Evolutionary conservation across 2,797 vertebrate genomes (phyloP).

Genomic region (Sebastes iracundus): DNA sequence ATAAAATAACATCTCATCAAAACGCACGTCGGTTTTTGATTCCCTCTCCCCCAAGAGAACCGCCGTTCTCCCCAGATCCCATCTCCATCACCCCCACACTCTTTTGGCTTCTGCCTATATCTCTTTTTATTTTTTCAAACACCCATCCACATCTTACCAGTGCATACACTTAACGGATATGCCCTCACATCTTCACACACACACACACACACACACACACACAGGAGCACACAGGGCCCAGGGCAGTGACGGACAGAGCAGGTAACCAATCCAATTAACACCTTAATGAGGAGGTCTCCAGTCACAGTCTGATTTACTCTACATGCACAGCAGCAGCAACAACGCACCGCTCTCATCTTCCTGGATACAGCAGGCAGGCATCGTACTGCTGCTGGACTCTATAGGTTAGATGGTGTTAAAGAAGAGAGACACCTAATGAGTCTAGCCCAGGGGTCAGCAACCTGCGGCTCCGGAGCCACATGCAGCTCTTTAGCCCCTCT

Average conservation of each 20-base stretch:
- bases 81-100: conserved; percentile 29
- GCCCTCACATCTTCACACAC: neutral
- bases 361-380: neutral
- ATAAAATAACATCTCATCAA: conserved; percentile 80
- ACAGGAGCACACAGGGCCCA: conserved; percentile 14
- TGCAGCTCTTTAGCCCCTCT: too few species aligned
- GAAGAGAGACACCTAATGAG: neutral
- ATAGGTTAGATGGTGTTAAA: neutral
- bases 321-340: conserved; percentile 34
- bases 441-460: neutral
- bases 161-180: neutral
- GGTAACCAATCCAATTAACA: conserved; percentile 79
- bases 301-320: conserved; percentile 40
- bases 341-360: conserved; percentile 28
- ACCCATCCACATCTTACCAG: neutral
- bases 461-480: too few species aligned
- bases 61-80: conserved; percentile 36
- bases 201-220: neutral
- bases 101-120: conserved; percentile 6
- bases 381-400: conserved; percentile 2
- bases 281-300: conserved; percentile 74
- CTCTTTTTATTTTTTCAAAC: conserved; percentile 4
- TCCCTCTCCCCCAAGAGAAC: conserved; percentile 47
- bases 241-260: conserved; percentile 52
- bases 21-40: conserved; percentile 65